Base-by-base conservation (phyloP, 2,797 vertebrate species). In the Miichthys miiuy region DNA sequence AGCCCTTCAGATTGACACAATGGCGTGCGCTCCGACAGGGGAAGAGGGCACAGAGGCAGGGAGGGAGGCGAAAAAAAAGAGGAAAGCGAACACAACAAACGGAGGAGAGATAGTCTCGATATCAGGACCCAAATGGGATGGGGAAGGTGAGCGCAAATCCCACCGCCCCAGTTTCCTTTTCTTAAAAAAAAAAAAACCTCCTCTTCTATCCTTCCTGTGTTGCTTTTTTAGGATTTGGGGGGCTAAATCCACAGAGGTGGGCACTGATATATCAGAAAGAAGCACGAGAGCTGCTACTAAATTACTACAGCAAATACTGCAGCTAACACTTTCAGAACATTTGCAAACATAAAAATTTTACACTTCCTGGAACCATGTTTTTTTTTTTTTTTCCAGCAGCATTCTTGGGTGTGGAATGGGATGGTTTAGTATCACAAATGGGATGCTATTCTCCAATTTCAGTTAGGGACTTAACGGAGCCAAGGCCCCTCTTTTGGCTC, bases 381-480 rank as follows among this genome's bases (percentile, higher is more conserved):
- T 69, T 47, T 63, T 75, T 42, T 41, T 30, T 8, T 38, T 6
- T 17, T 16, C 76, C 21, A 57, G 7, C 58, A 68, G 72, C 64
- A 70, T 76, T 87, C 77, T 80, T 76, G 72, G 69, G 79, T 67
- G 87, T 86, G 91, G 88, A 87, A 86, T 69, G 82, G 91, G 93
- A 95, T 80, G 93, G 95, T 92, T 93, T 92, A 92, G 91, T 94
- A 95, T 96, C 94, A 94, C 91, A 94, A 94, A 95, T 93, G 92
- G 95, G 94, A 96, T 60, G 95, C 93, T 89, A 93, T 95, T 96
- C 94, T 96, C 94, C 95, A 94, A 96, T 97, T 97, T 96, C 95
- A 96, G 95, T 95, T 92, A 93, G 94, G 94, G 97, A 95, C 94
- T 95, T 94, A 94, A 92, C 80, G 72, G 94, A 96, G 96, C 93